Evolutionary conservation across 2,113 vertebrate genomes (phyloP), one percentile per base, ranked within the genome.

Genomic region (Rhombomys opimus): DNA sequence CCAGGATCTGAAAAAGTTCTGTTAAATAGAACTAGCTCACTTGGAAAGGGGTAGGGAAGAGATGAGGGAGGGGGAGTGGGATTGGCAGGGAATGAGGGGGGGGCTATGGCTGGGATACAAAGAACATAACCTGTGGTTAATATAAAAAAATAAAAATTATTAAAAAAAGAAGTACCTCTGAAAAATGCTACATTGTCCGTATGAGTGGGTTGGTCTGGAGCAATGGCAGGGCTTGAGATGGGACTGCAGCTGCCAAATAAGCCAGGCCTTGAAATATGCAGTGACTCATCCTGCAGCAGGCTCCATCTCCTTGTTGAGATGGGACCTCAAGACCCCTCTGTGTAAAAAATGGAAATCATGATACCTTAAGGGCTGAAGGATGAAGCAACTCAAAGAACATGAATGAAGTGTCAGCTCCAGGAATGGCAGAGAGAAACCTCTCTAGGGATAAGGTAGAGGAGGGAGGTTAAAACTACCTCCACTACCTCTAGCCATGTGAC

Each of bases 311-410:
- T 88, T 8, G 73, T 2, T 92, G 88, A 87, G 38, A 67, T 57
- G 4, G 14, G 92, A 1, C 41, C 80, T 87, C 52, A 17, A 15
- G 52, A 23, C 4, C 2, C 75, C 13, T n/a, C 14, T 68, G 10
- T 80, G 22, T 82, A 88, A 92, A 87, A 84, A 46, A 46, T 22
- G 1, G 14, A 11, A 11, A 3, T 86, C 68, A 32, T 75, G 38
- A 70, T 80, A 46, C 59, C 30, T 38, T 27, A 32, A 77, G 13
- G 32, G 22, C 38, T 87, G 32, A 86, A 90, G 32, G 46, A 77
- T 82, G 52, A 76, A 95, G n/a, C 63, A 32, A 67, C n/a, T 95
- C 32, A 90, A 95, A 77, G 23, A 77, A 67, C 87, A 4, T 65
- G 41, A 67, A 80, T 70, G 5, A 52, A 92, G 15, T 65, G 6